Conservation (phyloP, 2,797 vertebrate genomes). For the Gymnothorax reevesii region DNA sequence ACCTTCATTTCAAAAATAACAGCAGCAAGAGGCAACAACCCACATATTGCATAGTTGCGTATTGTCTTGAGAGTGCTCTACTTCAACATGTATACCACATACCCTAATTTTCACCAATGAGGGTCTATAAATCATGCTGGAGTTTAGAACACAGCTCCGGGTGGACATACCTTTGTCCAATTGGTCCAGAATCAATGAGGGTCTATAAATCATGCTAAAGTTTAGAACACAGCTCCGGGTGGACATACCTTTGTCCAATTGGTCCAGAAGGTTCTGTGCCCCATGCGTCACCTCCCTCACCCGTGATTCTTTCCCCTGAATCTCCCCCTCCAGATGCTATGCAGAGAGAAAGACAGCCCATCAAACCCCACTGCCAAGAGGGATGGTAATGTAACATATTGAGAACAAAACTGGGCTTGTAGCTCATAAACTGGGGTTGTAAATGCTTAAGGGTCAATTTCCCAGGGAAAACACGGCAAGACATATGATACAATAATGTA, state of each 20-base stretch:
- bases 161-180: constrained; percentile 78
- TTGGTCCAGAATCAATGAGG: constrained; percentile 70
- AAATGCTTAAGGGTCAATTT: neutral
- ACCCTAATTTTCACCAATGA: neutral
- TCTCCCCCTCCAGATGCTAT: constrained; percentile 78
- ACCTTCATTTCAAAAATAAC: neutral
- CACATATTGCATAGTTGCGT: neutral
- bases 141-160: neutral
- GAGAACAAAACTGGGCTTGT: neutral
- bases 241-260: constrained; percentile 80
- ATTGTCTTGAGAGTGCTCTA: neutral
- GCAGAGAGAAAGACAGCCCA: constrained; percentile 44
- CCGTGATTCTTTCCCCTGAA: constrained; percentile 65
- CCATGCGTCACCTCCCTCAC: constrained; percentile 70
- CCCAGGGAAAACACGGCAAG: neutral
- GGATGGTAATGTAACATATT: too few relatives aligned
- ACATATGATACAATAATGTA: too few relatives aligned
- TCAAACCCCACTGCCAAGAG: neutral
- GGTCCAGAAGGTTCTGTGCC: constrained; percentile 75
- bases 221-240: neutral
- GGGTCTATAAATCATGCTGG: neutral
- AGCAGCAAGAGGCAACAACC: neutral
- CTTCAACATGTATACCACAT: neutral
- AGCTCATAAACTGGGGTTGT: neutral
- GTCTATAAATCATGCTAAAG: neutral